Conservation (phyloP, 2,797 vertebrate genomes). For the Prionace glauca region DNA sequence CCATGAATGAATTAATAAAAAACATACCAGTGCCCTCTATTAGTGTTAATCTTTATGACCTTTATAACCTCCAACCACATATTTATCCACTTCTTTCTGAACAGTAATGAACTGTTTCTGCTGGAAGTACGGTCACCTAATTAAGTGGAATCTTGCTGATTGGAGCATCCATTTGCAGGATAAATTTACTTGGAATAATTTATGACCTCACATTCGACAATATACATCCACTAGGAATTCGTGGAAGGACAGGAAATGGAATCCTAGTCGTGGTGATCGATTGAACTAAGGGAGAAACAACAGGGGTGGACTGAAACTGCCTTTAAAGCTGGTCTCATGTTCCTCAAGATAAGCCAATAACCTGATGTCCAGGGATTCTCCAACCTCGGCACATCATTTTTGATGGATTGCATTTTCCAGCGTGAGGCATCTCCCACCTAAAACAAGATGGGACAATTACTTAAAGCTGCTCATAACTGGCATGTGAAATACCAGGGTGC, state of each 20-base stretch:
- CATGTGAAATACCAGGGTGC: not conserved
- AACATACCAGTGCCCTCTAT: not conserved
- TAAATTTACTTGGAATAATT: conserved; percentile 18
- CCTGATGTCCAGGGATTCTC: not conserved
- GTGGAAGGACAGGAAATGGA: not conserved
- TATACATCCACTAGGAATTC: not conserved
- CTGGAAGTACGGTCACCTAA: not conserved
- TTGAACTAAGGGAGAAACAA: not conserved
- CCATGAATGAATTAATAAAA: too few relatives aligned
- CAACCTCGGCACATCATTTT: not conserved
- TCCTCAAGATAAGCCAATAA: not conserved
- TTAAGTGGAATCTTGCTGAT: not conserved
- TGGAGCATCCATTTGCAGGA: not conserved
- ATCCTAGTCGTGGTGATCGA: not conserved
- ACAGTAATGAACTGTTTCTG: not conserved
- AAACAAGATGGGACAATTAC: not conserved
- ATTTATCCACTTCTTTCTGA: too few relatives aligned
- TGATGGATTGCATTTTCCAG: not conserved
- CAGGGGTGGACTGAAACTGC: not conserved
- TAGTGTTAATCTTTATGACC: not conserved
- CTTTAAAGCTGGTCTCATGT: not conserved
- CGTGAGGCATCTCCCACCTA: not conserved
- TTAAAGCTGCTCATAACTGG: not conserved
- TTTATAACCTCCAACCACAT: not conserved
- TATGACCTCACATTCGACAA: not conserved